phyloP scores from a whole-genome alignment of 2,888 invertebrate genomes.

The Acronicta aceris region DNA sequence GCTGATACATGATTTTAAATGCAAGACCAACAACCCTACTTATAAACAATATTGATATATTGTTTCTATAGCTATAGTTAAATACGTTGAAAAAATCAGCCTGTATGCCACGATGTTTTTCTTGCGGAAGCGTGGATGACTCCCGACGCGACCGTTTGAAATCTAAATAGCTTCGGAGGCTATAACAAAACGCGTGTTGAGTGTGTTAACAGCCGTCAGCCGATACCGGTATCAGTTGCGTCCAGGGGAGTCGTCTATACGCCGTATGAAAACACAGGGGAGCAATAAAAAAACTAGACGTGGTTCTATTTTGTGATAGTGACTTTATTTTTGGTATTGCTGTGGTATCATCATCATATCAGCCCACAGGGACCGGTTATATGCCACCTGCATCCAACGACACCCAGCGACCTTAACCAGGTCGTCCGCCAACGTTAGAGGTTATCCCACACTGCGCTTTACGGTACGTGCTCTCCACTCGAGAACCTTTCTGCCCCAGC shows the following conservation, averaged over 20 bases:
- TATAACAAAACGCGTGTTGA: slow-evolving; percentile 23
- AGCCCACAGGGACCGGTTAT: too few relatives aligned
- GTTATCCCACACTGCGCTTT: too few relatives aligned
- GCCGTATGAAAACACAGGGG: background rate
- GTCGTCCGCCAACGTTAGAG: too few relatives aligned
- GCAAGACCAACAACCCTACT: too few relatives aligned
- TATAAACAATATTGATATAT: too few relatives aligned
- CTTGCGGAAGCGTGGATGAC: slow-evolving; percentile 7
- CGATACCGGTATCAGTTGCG: background rate
- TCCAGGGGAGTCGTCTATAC: background rate
- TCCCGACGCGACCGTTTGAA: slow-evolving; percentile 27
- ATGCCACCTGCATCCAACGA: too few relatives aligned
- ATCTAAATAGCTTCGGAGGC: slow-evolving; percentile 29
- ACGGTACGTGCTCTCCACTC: too few relatives aligned
- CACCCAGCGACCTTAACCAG: too few relatives aligned
- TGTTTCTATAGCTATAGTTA: too few relatives aligned
- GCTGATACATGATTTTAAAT: too few relatives aligned
- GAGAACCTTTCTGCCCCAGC: too few relatives aligned
- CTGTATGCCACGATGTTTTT: slow-evolving; percentile 12
- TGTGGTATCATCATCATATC: too few relatives aligned
- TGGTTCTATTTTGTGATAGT: background rate
- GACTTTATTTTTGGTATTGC: background rate
- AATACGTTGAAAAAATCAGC: background rate
- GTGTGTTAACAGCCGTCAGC: slow-evolving; percentile 11
- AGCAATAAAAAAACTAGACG: background rate